Evolutionary conservation across 2,888 invertebrate genomes (phyloP), one percentile per base, ranked within the genome.

Genomic region (Cancer borealis): DNA sequence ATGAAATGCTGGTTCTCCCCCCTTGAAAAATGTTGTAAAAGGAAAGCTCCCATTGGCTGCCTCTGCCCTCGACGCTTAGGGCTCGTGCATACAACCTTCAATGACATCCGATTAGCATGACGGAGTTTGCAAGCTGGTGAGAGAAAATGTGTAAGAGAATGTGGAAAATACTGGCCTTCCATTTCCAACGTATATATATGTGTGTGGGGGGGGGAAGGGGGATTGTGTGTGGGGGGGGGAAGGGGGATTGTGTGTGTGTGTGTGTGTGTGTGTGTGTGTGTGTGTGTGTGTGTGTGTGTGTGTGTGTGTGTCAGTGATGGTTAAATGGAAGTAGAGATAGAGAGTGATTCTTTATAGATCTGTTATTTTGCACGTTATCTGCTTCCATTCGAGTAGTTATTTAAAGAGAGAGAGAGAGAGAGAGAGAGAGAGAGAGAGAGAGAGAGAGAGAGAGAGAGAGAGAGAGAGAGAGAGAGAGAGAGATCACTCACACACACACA

Each of bases 191-290:
- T 14, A n/a, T 21, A 0, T 66, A 0, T n/a, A n/a, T 66, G 66
- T 66, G 66, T 66, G 66, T 66, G 66, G n/a, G 66, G 21, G 66
- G 17, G 66, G 21, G 66, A 14, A 54, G 54, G 8, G 54, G n/a
- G n/a, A n/a, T n/a, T 66, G 66, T 66, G 66, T 66, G 66, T 66
- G 66, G 17, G 66, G 17, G n/a, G 17, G 66, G 17, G 66, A 21
- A n/a, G n/a, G n/a, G n/a, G n/a, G n/a, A n/a, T n/a, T 66, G 66
- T 66, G 66, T 66, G 66, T 66, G 66, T 66, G 66, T 66, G 66
- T 66, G 66, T 8, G n/a, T 8, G 66, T 8, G 8, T 30, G 10
- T 30, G 79, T 73, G 73, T 26, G 26, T 73, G 73, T 73, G 79
- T 30, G 30, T n/a, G 30, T 79, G 79, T 3, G 30, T 30, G 30